A percentile compares a stretch with the other conserved stretches of the same genome.
Evolutionary conservation across 2,888 invertebrate genomes (phyloP).

Genomic region (Neoitamus cyanurus): DNA sequence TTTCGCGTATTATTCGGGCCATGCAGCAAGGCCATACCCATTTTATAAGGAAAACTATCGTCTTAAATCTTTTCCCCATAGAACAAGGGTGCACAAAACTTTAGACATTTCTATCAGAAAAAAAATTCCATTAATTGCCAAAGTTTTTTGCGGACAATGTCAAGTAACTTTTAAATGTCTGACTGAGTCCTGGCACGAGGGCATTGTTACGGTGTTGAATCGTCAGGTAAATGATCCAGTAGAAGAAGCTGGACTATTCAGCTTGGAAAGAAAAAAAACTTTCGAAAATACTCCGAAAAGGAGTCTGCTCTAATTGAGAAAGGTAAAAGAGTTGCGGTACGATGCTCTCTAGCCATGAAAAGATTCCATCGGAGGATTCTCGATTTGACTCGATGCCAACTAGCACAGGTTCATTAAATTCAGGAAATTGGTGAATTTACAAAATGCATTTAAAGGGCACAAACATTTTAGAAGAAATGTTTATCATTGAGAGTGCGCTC

Average conservation of each 20-base stretch:
- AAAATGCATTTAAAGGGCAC: neutral
- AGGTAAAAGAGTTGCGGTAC: neutral
- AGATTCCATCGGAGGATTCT: neutral
- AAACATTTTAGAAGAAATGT: neutral
- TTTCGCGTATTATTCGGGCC: too few relatives aligned
- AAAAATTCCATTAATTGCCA: neutral
- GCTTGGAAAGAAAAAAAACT: neutral
- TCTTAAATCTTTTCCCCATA: too few relatives aligned
- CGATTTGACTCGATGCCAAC: neutral
- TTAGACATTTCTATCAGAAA: neutral
- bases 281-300: neutral
- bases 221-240: neutral
- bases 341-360: neutral
- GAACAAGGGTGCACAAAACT: too few relatives aligned
- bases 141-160: neutral
- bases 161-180: neutral
- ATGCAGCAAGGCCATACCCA: too few relatives aligned
- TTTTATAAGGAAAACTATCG: too few relatives aligned
- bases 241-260: neutral
- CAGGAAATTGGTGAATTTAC: neutral
- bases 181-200: neutral
- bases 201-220: neutral
- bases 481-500: neutral
- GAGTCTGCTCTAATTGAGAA: conserved; percentile 1
- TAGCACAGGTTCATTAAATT: neutral